Evolutionary conservation across 2,797 vertebrate species (phyloP).

Genomic region (Loriculus beryllinus): DNA sequence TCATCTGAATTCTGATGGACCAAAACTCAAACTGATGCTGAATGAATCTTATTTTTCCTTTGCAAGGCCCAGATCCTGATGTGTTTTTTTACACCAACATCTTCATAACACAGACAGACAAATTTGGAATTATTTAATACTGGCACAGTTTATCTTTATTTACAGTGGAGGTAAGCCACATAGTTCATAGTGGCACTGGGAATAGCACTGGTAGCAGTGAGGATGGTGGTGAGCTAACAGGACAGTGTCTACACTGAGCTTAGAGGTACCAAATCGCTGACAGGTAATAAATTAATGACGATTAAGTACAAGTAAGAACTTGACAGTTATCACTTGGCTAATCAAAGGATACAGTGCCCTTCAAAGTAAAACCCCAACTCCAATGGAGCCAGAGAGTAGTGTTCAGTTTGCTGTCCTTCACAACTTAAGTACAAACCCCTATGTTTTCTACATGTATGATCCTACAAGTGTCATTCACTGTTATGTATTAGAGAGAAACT

Average conservation of each 20-base stretch:
- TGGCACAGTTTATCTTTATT: neutral
- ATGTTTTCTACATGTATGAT: accelerated
- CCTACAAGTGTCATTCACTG: neutral
- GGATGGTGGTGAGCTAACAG: neutral
- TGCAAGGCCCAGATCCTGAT: neutral
- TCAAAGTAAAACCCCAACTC: neutral
- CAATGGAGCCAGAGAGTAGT: neutral
- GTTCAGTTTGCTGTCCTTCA: neutral
- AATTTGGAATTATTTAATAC: neutral
- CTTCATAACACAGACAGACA: accelerated
- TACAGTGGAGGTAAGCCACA: neutral
- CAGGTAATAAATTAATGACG: neutral
- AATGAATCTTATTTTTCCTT: neutral
- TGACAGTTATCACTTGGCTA: neutral
- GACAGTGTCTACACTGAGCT: neutral
- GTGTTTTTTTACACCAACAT: neutral
- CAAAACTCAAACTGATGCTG: neutral
- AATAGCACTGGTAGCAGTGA: neutral
- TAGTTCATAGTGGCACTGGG: too few species aligned
- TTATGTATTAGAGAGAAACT: neutral
- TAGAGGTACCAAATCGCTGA: neutral
- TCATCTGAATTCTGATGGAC: neutral
- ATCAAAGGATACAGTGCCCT: neutral
- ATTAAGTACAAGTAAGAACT: neutral
- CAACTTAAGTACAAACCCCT: neutral